These are phyloP conservation scores for Rhynchonycteris naso DNA, from an alignment of 2,797 vertebrate genomes.

Conservation along the genomic window DNA sequence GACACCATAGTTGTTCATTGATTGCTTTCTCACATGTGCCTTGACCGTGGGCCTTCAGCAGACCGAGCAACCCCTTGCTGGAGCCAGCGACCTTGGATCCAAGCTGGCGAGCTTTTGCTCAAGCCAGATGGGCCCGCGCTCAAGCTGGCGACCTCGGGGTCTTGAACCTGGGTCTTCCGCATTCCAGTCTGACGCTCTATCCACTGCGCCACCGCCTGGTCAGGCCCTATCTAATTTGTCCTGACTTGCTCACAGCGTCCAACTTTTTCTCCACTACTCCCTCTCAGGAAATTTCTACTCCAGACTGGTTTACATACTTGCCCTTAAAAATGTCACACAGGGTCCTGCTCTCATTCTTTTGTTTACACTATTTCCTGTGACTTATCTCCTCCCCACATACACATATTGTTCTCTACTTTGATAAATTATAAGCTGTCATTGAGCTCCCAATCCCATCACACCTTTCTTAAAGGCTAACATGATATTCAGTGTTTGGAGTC, in stretches of 20 bases:
- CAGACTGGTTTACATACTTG: not conserved
- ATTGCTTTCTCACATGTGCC: too few species aligned
- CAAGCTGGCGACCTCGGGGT: too few species aligned
- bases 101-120: too few species aligned
- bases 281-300: not conserved
- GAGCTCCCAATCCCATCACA: not conserved
- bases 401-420: not conserved
- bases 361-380: not conserved
- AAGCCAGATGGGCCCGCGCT: too few species aligned
- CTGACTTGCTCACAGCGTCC: not conserved
- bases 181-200: too few species aligned
- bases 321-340: not conserved
- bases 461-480: not conserved
- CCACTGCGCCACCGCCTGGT: too few species aligned
- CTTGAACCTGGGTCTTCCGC: too few species aligned
- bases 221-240: not conserved
- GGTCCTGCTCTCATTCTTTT: not conserved
- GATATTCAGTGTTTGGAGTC: not conserved
- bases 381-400: not conserved
- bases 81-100: too few species aligned
- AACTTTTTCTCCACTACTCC: not conserved
- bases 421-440: not conserved
- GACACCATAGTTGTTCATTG: too few species aligned
- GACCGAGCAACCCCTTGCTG: too few species aligned
- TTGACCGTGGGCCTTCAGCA: too few species aligned